Conservation (phyloP, 2,113 vertebrate species). For the Trachemys scripta region DNA sequence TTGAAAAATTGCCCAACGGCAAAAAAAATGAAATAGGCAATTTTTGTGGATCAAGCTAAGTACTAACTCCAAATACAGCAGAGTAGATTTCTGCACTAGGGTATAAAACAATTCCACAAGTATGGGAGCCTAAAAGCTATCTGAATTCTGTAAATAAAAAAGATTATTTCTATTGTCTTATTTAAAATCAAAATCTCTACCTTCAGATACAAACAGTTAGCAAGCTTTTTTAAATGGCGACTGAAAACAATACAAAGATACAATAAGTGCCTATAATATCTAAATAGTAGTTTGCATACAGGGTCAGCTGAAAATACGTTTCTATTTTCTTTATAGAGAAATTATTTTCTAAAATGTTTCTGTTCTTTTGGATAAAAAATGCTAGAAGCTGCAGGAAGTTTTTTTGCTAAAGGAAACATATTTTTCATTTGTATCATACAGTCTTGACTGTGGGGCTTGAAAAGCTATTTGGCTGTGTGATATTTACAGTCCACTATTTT, state of each 20-base stretch:
- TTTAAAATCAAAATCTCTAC: slow-evolving; percentile 25
- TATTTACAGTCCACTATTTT: slow-evolving; percentile 16
- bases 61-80: slow-evolving; percentile 64
- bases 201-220: not conserved
- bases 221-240: slow-evolving; percentile 26
- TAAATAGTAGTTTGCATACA: slow-evolving; percentile 11
- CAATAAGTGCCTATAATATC: not conserved
- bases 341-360: not conserved
- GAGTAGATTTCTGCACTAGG: slow-evolving; percentile 58
- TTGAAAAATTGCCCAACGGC: slow-evolving; percentile 82
- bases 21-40: slow-evolving; percentile 69
- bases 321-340: not conserved
- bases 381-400: not conserved
- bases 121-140: slow-evolving; percentile 29
- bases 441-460: not conserved
- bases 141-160: slow-evolving; percentile 36
- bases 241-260: slow-evolving; percentile 46
- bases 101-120: slow-evolving; percentile 54
- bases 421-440: not conserved
- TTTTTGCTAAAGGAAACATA: not conserved
- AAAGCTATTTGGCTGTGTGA: not conserved
- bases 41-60: slow-evolving; percentile 78
- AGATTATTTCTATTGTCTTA: not conserved
- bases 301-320: not conserved
- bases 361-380: not conserved